Base-by-base conservation (phyloP, 2,113 vertebrate species). In the Haplotaxodon microlepis region DNA sequence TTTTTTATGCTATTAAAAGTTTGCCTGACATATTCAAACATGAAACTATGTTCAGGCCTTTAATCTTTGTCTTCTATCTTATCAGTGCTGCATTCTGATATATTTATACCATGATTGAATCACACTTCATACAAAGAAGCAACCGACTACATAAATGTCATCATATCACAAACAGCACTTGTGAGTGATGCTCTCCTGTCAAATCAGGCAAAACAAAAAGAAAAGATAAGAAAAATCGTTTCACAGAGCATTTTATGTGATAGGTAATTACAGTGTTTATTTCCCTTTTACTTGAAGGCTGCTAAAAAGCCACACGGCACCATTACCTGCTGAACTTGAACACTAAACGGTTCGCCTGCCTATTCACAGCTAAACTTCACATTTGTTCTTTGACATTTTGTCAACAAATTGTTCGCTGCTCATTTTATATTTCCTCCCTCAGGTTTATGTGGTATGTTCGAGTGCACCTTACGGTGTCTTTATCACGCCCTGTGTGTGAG, bases 381-480 rank as follows among this genome's bases (percentile, higher is more conserved):
- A 47, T 47, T 73, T 73, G 9, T 0, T 73, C 38, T 73, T 14
- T 27, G 4, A 29, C 8, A 45, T 73, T 73, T 76, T 17, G 8
- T 45, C 13, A 27, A 47, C 13, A 47, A 47, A 47, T 47, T 47
- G 40, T 17, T 76, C 5, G 12, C 40, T 29, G 47, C 76, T 80
- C 19, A 13, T 38, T 38, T 24, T 10, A 9, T 9, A 24, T 56
- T 53, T 80, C 34, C 51, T 56, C 34, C 51, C n/a, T 10, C 34
- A 56, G 78, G 78, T 76, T 56, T 76, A n/a, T 45, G 45, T 12
- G 51, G 34, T 42, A 11, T 40, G 31, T 40, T 40, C 12, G 14
- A 81, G 78, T 1, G 36, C 79, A 81, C 79, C 21, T 86, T 82
- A 76, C 73, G 45, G 81, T 57, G 71, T 81, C 86, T 66, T 76